phyloP scores from a whole-genome alignment of 2,113 vertebrate species.

The Callochromis pleurospilus region DNA sequence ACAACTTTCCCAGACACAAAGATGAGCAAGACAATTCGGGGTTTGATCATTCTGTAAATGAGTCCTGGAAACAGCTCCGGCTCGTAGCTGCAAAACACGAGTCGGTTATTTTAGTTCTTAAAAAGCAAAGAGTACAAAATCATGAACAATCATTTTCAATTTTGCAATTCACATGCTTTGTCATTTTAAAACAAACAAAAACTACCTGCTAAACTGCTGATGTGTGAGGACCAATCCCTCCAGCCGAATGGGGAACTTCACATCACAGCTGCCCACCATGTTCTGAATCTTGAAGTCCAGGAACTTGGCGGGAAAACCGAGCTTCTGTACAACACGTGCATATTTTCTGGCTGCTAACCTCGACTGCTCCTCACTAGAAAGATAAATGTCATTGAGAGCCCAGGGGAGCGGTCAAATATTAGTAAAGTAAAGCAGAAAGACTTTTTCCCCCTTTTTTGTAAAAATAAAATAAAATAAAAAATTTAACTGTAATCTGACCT shows the following conservation, averaged over 20 bases:
- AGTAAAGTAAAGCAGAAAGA: background rate
- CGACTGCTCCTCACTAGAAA: conserved; percentile 89
- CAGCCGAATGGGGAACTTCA: conserved; percentile 95
- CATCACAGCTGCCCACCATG: conserved; percentile 98
- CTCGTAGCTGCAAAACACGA: conserved; percentile 82
- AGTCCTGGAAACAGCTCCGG: conserved; percentile 96
- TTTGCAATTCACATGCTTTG: background rate
- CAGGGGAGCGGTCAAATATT: background rate
- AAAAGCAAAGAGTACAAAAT: background rate
- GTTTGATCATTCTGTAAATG: conserved; percentile 99
- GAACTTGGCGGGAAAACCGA: conserved; percentile 97
- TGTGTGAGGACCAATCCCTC: conserved; percentile 96
- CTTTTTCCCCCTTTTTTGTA: fast-evolving
- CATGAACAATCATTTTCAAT: background rate
- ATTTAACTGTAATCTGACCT: conserved; percentile 69
- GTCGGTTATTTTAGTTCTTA: background rate
- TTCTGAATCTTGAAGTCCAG: conserved; percentile 99
- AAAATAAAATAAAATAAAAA: background rate
- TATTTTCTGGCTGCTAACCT: conserved; percentile 95
- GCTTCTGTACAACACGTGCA: conserved; percentile 94
- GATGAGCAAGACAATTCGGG: conserved; percentile 96
- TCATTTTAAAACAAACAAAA: background rate
- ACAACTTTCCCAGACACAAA: conserved; percentile 99
- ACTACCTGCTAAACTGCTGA: conserved; percentile 96
- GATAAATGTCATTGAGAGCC: background rate